phyloP scores from a whole-genome alignment of 2,113 vertebrate species.

The Barbus barbus region DNA sequence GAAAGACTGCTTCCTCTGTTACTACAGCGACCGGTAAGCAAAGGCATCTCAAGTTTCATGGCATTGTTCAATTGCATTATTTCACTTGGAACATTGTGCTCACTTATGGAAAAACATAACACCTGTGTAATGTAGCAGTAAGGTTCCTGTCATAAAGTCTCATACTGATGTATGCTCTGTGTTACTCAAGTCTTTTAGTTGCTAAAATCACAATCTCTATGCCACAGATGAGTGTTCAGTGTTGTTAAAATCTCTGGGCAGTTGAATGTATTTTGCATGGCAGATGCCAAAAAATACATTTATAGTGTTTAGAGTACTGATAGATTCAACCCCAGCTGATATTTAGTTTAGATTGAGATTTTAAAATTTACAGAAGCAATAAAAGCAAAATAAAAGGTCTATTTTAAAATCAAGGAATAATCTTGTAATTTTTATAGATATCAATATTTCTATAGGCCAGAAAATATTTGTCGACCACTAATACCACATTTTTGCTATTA shows the following conservation, averaged over 20 bases:
- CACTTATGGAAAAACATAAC: conserved; percentile 50
- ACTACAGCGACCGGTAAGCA: conserved; percentile 73
- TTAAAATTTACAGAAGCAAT: no score
- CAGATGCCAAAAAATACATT: background rate
- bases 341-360: background rate
- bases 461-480: no score
- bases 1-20: conserved; percentile 63
- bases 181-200: background rate
- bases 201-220: background rate
- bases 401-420: no score
- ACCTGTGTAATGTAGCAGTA: conserved; percentile 30
- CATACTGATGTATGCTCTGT: background rate
- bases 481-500: no score
- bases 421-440: no score
- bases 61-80: conserved; percentile 63
- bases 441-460: no score
- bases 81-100: conserved; percentile 57
- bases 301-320: background rate
- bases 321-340: background rate
- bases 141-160: conserved; percentile 3
- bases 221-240: background rate
- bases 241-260: background rate
- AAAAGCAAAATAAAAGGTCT: no score
- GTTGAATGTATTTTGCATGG: background rate
- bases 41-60: conserved; percentile 71